Evolutionary conservation across 2,113 vertebrate genomes (phyloP).

Genomic region (Anoura caudifer): DNA sequence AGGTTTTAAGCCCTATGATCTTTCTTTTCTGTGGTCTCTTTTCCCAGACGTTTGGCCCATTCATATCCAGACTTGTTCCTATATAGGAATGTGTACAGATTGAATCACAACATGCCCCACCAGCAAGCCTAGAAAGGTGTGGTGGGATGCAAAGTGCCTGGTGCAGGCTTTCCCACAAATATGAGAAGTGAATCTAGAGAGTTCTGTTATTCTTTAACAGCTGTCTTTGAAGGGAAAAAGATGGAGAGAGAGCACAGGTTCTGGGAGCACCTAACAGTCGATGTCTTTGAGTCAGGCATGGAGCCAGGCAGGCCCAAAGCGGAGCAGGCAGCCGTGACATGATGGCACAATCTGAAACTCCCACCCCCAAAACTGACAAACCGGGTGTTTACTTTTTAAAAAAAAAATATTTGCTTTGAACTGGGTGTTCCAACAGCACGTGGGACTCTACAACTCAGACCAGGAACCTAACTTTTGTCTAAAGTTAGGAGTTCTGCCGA

Average conservation of each 20-base stretch:
- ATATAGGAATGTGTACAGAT: neutral
- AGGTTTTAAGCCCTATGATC: neutral
- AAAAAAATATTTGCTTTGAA: slow-evolving; percentile 34
- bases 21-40: neutral
- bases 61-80: neutral
- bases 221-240: slow-evolving; percentile 43
- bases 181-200: slow-evolving; percentile 25
- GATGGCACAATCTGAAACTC: neutral
- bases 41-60: neutral
- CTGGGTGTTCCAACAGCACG: neutral
- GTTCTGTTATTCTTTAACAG: slow-evolving; percentile 32
- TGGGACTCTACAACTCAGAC: neutral
- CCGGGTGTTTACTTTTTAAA: neutral
- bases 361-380: neutral
- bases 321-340: neutral
- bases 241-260: neutral
- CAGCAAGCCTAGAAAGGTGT: neutral
- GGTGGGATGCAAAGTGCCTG: neutral
- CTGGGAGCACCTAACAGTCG: neutral
- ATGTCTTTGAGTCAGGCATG: slow-evolving; percentile 32
- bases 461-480: neutral
- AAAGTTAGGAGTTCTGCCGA: neutral
- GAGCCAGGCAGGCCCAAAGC: neutral
- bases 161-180: slow-evolving; percentile 8
- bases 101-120: slow-evolving; percentile 1